Evolutionary conservation across 2,888 invertebrate genomes (phyloP), one percentile per base, ranked within the genome.

Genomic region (Epirrita christyi): DNA sequence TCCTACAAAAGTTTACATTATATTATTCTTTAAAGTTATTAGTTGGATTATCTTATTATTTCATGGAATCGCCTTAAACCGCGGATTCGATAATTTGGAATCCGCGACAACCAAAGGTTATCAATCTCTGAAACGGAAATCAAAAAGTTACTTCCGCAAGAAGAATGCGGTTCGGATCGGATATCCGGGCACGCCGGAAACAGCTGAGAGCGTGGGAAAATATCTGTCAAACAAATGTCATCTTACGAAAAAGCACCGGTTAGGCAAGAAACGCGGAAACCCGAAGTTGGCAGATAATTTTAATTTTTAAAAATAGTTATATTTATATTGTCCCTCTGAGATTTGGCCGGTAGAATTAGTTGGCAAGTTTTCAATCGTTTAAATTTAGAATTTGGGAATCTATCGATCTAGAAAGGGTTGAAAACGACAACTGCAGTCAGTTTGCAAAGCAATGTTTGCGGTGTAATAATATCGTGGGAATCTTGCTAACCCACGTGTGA

Each of bases 321-420:
- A 21, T 3, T 4, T 11, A 11, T 6, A 36, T n/a, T 21, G 21
- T 41, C 10, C 8, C 21, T 37, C 29, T 13, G 14, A 41, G 15
- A 53, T 37, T 56, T 60, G 34, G 69, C 69, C 68, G 66, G 66
- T 66, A 59, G 57, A 66, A 65, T 61, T 60, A 63, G 72, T 85
- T 87, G 87, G 87, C 86, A 85, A 71, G 67, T 68, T 70, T 75
- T 82, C 87, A 86, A 86, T 76, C 58, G 71, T 79, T 75, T 82
- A 85, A 78, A 78, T 76, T 77, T 86, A 86, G 83, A 85, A 76
- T 66, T 59, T 55, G 67, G 64, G 61, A 59, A 43, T 42, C 37
- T 36, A 44, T 72, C 67, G 65, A 66, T 70, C 67, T 59, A 51
- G 46, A 46, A 55, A 59, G 55, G 63, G 64, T 57, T 55, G 52